These are phyloP conservation scores for Lithobius niger DNA, from an alignment of 1,140 invertebrate species.

Conservation along the genomic window DNA sequence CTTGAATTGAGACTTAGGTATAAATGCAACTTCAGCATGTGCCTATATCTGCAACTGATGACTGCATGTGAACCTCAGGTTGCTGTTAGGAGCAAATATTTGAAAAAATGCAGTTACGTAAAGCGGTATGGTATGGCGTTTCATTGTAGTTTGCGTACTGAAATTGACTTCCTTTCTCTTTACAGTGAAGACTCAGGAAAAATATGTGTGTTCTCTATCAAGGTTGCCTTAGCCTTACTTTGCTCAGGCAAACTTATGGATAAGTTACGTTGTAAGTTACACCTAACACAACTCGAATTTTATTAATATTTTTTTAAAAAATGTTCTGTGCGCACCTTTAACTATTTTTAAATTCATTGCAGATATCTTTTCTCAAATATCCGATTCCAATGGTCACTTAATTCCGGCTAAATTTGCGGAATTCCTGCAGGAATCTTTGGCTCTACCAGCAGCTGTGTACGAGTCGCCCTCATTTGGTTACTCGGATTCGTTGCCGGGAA, in stretches of 20 bases:
- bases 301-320: too few species aligned
- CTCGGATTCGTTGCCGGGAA: constrained; percentile 60
- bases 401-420: constrained; percentile 77
- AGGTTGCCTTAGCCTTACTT: constrained; percentile 89
- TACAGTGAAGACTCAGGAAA: constrained; percentile 75
- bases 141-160: too few species aligned
- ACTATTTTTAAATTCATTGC: constrained; percentile 13
- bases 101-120: too few species aligned
- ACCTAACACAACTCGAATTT: too few species aligned
- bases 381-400: constrained; percentile 83
- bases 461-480: constrained; percentile 93
- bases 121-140: too few species aligned
- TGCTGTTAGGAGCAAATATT: too few species aligned
- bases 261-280: constrained; percentile 87
- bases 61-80: too few species aligned
- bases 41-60: too few species aligned
- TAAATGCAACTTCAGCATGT: too few species aligned
- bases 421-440: constrained; percentile 81
- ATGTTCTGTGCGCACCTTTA: constrained; percentile 8
- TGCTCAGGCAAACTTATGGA: constrained; percentile 95
- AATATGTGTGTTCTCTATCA: constrained; percentile 91
- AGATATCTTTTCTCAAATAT: constrained; percentile 98
- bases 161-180: constrained; percentile 25
- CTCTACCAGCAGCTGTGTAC: constrained; percentile 85
- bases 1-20: too few species aligned